Evolutionary conservation across 2,797 vertebrate genomes (phyloP).

Genomic region (Enteromius anoplus): DNA sequence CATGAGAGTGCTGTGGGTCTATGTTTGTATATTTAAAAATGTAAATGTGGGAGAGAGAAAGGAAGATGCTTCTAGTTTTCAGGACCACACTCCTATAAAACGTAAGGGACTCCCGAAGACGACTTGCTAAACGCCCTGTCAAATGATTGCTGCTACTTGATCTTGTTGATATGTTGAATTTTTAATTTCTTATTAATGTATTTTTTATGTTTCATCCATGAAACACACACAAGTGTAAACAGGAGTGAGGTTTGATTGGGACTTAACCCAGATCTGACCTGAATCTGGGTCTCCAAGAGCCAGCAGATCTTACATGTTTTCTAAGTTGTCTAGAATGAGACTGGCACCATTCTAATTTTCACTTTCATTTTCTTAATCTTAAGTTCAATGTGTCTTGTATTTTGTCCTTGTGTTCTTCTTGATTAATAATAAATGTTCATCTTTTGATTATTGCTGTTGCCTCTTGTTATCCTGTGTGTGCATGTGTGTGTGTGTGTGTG

Average conservation of each 20-base stretch:
- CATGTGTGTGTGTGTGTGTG: too few relatives aligned
- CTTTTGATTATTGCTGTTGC: too few relatives aligned
- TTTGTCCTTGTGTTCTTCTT: too few relatives aligned
- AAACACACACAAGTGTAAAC: neutral
- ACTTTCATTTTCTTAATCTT: neutral
- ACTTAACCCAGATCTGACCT: neutral
- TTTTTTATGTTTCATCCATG: neutral
- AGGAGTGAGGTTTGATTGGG: neutral
- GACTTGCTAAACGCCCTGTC: neutral
- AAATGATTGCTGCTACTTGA: neutral
- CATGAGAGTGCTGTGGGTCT: conserved; percentile 20
- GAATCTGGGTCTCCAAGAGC: neutral
- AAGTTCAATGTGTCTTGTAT: too few relatives aligned
- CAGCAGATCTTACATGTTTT: neutral
- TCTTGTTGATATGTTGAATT: neutral
- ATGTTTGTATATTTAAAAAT: conserved; percentile 36
- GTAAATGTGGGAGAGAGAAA: conserved; percentile 41
- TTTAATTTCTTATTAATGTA: neutral
- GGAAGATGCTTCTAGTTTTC: conserved; percentile 21
- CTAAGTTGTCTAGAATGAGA: neutral
- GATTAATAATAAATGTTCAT: neutral
- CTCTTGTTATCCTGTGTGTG: too few relatives aligned
- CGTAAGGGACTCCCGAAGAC: neutral
- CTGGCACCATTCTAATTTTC: neutral
- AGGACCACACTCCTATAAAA: neutral